Percentiles rank a stretch among this genome's conserved stretches.
phyloP scores from a whole-genome alignment of 92 coral and sea anemone species.

The Epizoanthus stellaris region DNA sequence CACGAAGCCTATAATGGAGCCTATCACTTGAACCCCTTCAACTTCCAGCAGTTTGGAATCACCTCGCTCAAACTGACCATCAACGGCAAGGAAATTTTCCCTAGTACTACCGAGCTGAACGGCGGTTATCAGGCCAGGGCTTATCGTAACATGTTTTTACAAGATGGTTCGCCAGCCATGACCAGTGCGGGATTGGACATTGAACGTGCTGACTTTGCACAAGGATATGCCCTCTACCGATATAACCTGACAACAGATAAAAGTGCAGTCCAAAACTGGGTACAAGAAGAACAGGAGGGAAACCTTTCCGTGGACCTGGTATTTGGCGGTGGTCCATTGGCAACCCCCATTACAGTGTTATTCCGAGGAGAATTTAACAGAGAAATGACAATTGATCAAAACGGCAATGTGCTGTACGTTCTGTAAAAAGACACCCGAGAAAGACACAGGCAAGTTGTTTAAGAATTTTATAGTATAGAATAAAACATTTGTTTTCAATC shows the following conservation, averaged over 20 bases:
- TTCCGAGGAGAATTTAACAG: conserved; percentile 34
- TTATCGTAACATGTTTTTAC: conserved; percentile 20
- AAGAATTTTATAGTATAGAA: no score
- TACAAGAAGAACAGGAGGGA: conserved; percentile 24
- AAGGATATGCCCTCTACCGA: conserved; percentile 43
- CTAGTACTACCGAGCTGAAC: not conserved
- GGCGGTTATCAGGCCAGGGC: conserved; percentile 34
- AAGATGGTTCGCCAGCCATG: not conserved
- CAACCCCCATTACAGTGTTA: conserved; percentile 12
- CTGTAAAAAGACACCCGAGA: not conserved
- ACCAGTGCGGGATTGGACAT: conserved; percentile 32
- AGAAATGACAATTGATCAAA: conserved; percentile 41
- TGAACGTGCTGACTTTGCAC: conserved; percentile 44
- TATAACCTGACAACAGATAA: conserved; percentile 47
- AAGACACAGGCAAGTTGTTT: no score
- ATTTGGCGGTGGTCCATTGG: conserved; percentile 3
- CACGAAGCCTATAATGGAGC: conserved; percentile 51
- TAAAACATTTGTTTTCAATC: no score
- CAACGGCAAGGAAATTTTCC: conserved; percentile 43
- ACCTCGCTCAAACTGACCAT: conserved; percentile 7
- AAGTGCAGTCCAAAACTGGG: conserved; percentile 25
- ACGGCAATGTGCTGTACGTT: conserved; percentile 30
- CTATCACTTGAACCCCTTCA: conserved; percentile 41
- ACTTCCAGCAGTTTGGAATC: conserved; percentile 34
- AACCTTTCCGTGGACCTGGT: conserved; percentile 25